Base-by-base conservation (phyloP, 2,888 invertebrate species). In the Pammene aurita region DNA sequence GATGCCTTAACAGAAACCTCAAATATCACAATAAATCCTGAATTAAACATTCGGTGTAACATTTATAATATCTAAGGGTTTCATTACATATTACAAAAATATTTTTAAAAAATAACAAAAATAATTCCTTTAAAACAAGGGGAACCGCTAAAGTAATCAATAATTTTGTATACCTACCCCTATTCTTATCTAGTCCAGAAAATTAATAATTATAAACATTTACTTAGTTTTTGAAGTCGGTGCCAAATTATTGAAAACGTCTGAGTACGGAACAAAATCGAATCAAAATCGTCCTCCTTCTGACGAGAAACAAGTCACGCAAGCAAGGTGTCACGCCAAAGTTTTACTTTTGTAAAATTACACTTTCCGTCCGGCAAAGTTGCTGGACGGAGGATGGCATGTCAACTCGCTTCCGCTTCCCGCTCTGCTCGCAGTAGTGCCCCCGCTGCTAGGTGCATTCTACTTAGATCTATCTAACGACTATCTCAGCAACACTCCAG, bases 291-390 rank as follows among this genome's bases (percentile, higher is more conserved):
- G 26, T 4, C 26, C 26, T 26, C 26, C 26, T 26, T 26, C 26
- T 26, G 4, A 2, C 26, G 26, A 26, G 26, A 26, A 26, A 26
- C 26, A 26, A 57, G 58, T 66, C 50, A 55, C 64, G 41, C 16
- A 75, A 75, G 73, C 72, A 75, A 74, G 74, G 71, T 76, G 78
- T 78, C 76, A 77, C 74, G 76, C 75, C 77, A 78, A 78, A 80
- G 80, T 78, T 78, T 76, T 79, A 80, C 80, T 80, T 82, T 81
- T 83, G 82, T 80, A 85, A 86, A 86, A 88, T 85, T 85, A 86
- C 81, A 79, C 78, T 85, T 85, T 79, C 74, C 78, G 82, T 79
- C 82, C 82, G 79, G 82, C 76, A 74, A 52, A 66, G 58, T 60
- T 60, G 34, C 75, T 76, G 77, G 78, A 80, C 73, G 76, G 74